Evolutionary conservation across 2,888 invertebrate genomes (phyloP), one percentile per base, ranked within the genome.

Genomic region (Lepidonotus clava): DNA sequence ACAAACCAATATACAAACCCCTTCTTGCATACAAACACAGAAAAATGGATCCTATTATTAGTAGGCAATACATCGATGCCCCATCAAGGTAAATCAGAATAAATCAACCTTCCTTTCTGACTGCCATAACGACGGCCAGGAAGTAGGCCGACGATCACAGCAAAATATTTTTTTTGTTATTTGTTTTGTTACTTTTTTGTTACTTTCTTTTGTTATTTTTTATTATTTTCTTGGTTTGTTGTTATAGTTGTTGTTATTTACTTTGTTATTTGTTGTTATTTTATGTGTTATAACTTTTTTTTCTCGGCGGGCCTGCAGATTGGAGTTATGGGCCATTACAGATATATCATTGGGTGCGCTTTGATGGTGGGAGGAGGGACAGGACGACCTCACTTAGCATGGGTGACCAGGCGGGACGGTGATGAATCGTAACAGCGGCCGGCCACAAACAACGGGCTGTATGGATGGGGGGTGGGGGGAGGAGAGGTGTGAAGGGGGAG

Each of bases 31-130:
- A 56, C 56, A 36, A 71, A 71, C 38, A 18, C 34, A 34, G 34
- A 18, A 2, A 34, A 38, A n/a, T n/a, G n/a, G 18, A 71, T 21
- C 11, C 36, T n/a, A 71, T 71, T 71, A n/a, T 71, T 11, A n/a
- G n/a, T n/a, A 24, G 21, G 56, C 56, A n/a, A n/a, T n/a, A n/a
- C n/a, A n/a, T n/a, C n/a, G n/a, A n/a, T n/a, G 46, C 56, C 8
- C 56, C 56, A 5, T 56, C 21, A 56, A 18, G 56, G 56, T 24
- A 71, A 34, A 71, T 21, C 71, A 38, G 71, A 34, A 71, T 71
- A 71, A 71, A 71, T 71, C 71, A 34, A 38, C 71, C 61, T n/a
- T n/a, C n/a, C 71, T 71, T 11, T 71, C 34, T 71, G 71, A 71
- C 38, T 71, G 71, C 71, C 38, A 71, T 71, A 71, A 71, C 71